These are phyloP conservation scores for Galago senegalensis DNA, from an alignment of 2,797 vertebrate genomes.

Conservation along the genomic window DNA sequence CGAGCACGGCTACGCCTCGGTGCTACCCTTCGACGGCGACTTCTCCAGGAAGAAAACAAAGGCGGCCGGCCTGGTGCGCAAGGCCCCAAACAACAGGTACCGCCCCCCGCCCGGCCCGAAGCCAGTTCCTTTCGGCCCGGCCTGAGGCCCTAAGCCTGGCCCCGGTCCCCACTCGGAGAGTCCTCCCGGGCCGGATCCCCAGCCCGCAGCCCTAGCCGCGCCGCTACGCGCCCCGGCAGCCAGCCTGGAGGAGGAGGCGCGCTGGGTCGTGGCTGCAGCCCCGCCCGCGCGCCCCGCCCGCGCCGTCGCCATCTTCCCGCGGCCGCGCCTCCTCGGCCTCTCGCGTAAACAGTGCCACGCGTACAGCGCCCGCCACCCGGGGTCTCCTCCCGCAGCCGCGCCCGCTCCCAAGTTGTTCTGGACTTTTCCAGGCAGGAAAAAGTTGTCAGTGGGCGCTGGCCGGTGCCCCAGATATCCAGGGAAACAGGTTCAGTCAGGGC, in stretches of 20 bases:
- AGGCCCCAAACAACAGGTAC: constrained; percentile 97
- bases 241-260: constrained; percentile 81
- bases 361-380: constrained; percentile 77
- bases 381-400: constrained; percentile 53
- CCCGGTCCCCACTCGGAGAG: constrained; percentile 83
- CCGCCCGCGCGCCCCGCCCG: constrained; percentile 68
- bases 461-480: background rate
- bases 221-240: constrained; percentile 68
- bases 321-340: constrained; percentile 83
- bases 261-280: constrained; percentile 58
- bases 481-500: background rate
- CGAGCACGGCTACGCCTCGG: constrained; percentile 98
- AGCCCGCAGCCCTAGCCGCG: constrained; percentile 68
- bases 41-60: constrained; percentile 98
- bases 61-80: constrained; percentile 95
- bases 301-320: constrained; percentile 84
- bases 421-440: constrained; percentile 45
- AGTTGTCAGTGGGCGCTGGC: constrained; percentile 65
- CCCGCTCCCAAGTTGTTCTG: constrained; percentile 33
- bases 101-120: constrained; percentile 56
- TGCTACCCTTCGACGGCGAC: constrained; percentile 97
- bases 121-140: background rate
- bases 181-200: background rate
- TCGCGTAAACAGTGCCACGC: constrained; percentile 87
- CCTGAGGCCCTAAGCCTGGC: background rate